A percentile compares a stretch with the other conserved stretches of the same genome.
phyloP scores from a whole-genome alignment of 23 tunicate genomes.

The Ciona savignyi region DNA sequence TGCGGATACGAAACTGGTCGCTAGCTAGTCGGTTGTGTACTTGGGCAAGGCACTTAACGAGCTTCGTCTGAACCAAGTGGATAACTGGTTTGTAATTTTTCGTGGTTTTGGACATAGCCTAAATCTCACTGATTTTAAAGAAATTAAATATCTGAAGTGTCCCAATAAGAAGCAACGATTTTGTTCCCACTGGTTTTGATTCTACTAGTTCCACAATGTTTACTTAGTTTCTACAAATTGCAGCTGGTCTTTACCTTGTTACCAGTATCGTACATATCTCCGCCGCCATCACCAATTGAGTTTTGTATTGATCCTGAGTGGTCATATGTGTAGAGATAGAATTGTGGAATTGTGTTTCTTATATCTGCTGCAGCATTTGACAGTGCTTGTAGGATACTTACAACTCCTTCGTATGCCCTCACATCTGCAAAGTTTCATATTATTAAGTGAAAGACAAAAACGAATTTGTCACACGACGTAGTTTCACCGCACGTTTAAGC shows the following conservation, averaged over 20 bases:
- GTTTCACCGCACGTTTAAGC: no score
- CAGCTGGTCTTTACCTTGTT: slow-evolving; percentile 43
- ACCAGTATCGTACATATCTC: slow-evolving; percentile 57
- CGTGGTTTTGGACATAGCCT: neutral
- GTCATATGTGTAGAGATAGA: slow-evolving; percentile 51
- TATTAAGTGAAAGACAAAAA: no score
- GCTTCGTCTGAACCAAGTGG: neutral
- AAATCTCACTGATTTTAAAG: no score
- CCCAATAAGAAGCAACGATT: no score
- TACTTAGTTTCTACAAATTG: no score
- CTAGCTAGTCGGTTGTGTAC: no score
- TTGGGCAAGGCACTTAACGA: no score
- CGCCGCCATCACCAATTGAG: slow-evolving; percentile 63
- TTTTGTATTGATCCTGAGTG: slow-evolving; percentile 19
- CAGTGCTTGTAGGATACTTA: slow-evolving; percentile 28
- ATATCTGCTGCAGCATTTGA: slow-evolving; percentile 33
- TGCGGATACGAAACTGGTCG: no score
- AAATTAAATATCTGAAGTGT: no score
- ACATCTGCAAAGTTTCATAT: no score
- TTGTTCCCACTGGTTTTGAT: neutral
- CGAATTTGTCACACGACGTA: no score
- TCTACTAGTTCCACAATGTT: no score
- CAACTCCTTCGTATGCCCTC: slow-evolving; percentile 64
- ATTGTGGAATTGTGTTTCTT: slow-evolving; percentile 26
- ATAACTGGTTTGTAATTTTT: neutral